phyloP scores from a whole-genome alignment of 2,888 invertebrate genomes.

The Chloroclysta siterata region DNA sequence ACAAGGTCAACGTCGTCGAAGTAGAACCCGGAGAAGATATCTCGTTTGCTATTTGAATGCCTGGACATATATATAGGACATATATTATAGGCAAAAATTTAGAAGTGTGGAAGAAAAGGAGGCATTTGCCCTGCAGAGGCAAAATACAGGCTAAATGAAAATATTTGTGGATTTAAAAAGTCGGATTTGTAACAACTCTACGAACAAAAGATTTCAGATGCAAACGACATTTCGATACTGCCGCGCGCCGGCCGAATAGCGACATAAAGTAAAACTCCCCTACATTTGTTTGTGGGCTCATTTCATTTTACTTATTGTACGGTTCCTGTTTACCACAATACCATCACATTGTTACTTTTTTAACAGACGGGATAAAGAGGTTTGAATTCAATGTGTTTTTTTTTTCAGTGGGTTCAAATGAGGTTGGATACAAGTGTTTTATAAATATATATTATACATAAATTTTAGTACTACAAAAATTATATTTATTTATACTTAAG shows the following conservation, averaged over 20 bases:
- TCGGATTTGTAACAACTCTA: conserved; percentile 15
- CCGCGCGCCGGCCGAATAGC: conserved; percentile 53
- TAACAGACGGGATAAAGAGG: not conserved
- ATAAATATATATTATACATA: too few species aligned
- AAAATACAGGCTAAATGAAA: too few species aligned
- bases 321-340: conserved; percentile 47
- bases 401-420: not conserved
- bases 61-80: too few species aligned
- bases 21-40: too few species aligned
- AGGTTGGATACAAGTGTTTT: too few species aligned
- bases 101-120: too few species aligned
- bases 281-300: conserved; percentile 76
- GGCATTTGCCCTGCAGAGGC: too few species aligned
- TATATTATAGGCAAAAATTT: too few species aligned
- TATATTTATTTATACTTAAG: too few species aligned
- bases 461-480: too few species aligned
- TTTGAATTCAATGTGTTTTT: not conserved
- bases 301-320: conserved; percentile 72
- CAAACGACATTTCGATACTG: conserved; percentile 79
- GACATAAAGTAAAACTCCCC: conserved; percentile 69
- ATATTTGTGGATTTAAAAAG: not conserved
- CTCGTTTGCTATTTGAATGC: too few species aligned
- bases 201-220: conserved; percentile 77
- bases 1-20: too few species aligned
- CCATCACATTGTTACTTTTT: not conserved